These are phyloP conservation scores for Polietes domitor DNA, from an alignment of 2,888 invertebrate species.

Conservation along the genomic window DNA sequence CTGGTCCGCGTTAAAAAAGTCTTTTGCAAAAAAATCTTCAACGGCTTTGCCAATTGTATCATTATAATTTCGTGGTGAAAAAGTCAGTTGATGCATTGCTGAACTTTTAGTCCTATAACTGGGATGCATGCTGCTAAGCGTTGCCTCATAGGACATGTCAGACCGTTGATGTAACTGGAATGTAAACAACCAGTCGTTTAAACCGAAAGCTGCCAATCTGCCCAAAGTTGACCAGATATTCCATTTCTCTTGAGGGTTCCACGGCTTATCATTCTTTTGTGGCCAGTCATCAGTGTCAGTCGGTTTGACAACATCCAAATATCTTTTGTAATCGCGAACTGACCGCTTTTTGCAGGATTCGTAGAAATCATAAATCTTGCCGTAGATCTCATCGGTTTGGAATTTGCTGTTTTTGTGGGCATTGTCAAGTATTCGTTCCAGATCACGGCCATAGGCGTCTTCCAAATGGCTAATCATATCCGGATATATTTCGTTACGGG, in stretches of 20 bases:
- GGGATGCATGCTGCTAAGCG: slow-evolving; percentile 65
- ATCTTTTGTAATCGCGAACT: slow-evolving; percentile 57
- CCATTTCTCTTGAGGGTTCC: slow-evolving; percentile 37
- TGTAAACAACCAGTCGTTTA: too few species aligned
- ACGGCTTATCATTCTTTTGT: background rate
- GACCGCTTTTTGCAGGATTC: slow-evolving; percentile 61
- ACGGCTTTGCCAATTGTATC: slow-evolving; percentile 49
- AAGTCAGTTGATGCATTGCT: slow-evolving; percentile 47
- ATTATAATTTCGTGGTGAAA: slow-evolving; percentile 22
- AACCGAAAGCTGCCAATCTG: slow-evolving; percentile 61
- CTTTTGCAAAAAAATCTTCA: slow-evolving; percentile 33
- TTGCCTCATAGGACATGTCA: slow-evolving; percentile 62
- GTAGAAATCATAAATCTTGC: slow-evolving; percentile 63
- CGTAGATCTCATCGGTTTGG: slow-evolving; percentile 57
- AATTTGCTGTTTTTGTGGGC: slow-evolving; percentile 36
- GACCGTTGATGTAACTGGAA: too few species aligned
- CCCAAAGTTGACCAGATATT: slow-evolving; percentile 67
- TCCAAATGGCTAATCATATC: slow-evolving; percentile 63
- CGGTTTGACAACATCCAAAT: slow-evolving; percentile 65
- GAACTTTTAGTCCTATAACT: slow-evolving; percentile 52
- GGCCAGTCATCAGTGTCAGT: slow-evolving; percentile 64
- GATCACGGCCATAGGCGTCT: slow-evolving; percentile 45
- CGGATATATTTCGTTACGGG: slow-evolving; percentile 35
- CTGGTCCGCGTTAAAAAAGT: slow-evolving; percentile 26
- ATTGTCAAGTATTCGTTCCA: slow-evolving; percentile 49